These are phyloP conservation scores for Melangyna quadrimaculata DNA, from an alignment of 2,888 invertebrate species.

Conservation along the genomic window DNA sequence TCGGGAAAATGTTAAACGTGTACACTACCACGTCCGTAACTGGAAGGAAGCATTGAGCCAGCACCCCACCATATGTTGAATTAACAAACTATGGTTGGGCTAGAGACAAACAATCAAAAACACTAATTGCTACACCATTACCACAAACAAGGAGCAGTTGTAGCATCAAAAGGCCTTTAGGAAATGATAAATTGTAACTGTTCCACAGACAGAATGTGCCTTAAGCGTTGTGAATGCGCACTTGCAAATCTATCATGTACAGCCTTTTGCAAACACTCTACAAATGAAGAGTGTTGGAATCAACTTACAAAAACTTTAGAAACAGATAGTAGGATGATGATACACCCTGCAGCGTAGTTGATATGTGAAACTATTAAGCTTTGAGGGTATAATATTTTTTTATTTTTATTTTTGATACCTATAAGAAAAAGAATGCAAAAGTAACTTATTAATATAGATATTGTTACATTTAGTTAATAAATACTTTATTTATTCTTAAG, in stretches of 20 bases:
- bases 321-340: no score
- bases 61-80: neutral
- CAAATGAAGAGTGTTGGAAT: no score
- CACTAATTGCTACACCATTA: neutral
- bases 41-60: neutral
- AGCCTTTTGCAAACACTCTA: neutral
- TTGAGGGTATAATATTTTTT: no score
- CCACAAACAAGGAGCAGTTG: neutral
- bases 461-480: no score
- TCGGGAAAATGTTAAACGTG: neutral
- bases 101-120: neutral
- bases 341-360: no score
- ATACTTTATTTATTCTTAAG: no score
- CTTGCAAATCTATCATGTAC: neutral
- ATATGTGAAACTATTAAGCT: no score
- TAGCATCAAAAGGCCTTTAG: neutral
- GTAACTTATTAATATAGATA: no score
- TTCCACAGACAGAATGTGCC: neutral
- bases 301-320: no score
- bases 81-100: neutral
- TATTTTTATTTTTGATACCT: no score
- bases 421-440: no score
- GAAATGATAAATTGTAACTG: neutral
- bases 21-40: neutral
- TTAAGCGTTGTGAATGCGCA: neutral